These are phyloP conservation scores for Amphimedon queenslandica DNA, from an alignment of 37 sponge, comb jelly and placozoan genomes.

Conservation along the genomic window DNA sequence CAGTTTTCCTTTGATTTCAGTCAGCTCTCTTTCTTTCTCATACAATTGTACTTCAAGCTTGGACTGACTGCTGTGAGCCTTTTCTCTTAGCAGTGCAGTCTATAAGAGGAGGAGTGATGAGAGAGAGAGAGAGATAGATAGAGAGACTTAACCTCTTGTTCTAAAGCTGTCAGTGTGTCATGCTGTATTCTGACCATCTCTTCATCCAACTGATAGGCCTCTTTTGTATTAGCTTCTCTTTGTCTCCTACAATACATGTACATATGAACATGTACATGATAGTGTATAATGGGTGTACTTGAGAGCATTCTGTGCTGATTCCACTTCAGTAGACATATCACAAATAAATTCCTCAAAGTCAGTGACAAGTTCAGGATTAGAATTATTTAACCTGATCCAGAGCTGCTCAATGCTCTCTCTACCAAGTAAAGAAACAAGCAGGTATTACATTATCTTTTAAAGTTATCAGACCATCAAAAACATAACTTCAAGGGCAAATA, in stretches of 20 bases:
- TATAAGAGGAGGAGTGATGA: too few species aligned
- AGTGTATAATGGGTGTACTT: conserved; percentile 37
- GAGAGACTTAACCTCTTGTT: conserved; percentile 27
- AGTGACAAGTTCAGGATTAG: conserved; percentile 46
- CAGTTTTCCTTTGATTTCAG: conserved; percentile 25
- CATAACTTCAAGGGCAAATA: too few species aligned
- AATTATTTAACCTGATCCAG: conserved; percentile 35
- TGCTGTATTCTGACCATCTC: conserved; percentile 47
- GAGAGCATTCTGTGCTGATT: conserved; percentile 52
- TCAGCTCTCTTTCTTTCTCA: conserved; percentile 41
- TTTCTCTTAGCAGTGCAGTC: conserved; percentile 28
- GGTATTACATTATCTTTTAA: too few species aligned
- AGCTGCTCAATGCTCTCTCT: conserved; percentile 44
- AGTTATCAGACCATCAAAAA: too few species aligned
- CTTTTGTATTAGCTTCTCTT: conserved; percentile 34
- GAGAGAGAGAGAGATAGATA: too few species aligned
- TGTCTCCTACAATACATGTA: conserved; percentile 48
- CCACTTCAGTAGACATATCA: conserved; percentile 49
- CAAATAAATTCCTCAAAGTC: conserved; percentile 71
- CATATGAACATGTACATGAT: background rate
- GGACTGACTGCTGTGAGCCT: conserved; percentile 5
- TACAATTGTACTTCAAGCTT: conserved; percentile 27
- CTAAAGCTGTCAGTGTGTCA: conserved; percentile 30
- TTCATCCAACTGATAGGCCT: conserved; percentile 40
- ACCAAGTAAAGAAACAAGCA: too few species aligned